These are phyloP conservation scores for Dolomedes plantarius DNA, from an alignment of 2,888 invertebrate species.

Conservation along the genomic window DNA sequence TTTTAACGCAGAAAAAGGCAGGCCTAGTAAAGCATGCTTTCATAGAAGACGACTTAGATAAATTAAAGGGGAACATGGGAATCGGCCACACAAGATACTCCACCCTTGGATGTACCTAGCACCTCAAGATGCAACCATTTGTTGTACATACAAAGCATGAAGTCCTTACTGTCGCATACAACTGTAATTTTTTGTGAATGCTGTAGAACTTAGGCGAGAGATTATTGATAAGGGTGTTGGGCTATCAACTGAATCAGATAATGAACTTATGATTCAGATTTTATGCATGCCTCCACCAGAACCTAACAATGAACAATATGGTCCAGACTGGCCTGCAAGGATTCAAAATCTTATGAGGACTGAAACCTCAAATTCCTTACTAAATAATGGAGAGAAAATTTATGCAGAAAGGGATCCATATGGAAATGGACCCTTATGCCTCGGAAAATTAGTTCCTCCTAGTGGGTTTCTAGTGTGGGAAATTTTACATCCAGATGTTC, in stretches of 20 bases:
- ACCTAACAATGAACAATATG: slow-evolving; percentile 42
- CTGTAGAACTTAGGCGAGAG: slow-evolving; percentile 91
- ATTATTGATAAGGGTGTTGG: slow-evolving; percentile 95
- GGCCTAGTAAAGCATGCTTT: slow-evolving; percentile 96
- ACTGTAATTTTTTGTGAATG: slow-evolving; percentile 98
- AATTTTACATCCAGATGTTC: too few relatives aligned
- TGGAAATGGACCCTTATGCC: slow-evolving; percentile 95
- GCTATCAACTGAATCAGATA: slow-evolving; percentile 96
- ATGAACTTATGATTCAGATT: slow-evolving; percentile 97
- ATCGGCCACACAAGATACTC: slow-evolving; percentile 97
- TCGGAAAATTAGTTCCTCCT: slow-evolving; percentile 88
- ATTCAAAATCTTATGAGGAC: slow-evolving; percentile 96
- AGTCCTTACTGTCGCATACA: slow-evolving; percentile 95
- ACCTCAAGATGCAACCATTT: slow-evolving; percentile 98
- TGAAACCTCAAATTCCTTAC: slow-evolving; percentile 94
- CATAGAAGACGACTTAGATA: slow-evolving; percentile 90
- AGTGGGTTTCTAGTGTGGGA: slow-evolving; percentile 63
- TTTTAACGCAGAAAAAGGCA: slow-evolving; percentile 94
- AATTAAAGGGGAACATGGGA: slow-evolving; percentile 89
- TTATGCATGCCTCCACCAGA: slow-evolving; percentile 90
- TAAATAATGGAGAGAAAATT: slow-evolving; percentile 95
- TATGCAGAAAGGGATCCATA: slow-evolving; percentile 97
- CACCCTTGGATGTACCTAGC: slow-evolving; percentile 95
- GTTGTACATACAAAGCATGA: slow-evolving; percentile 98
- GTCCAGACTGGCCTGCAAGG: slow-evolving; percentile 92